Percentiles rank a stretch among this genome's conserved stretches.
These are phyloP conservation scores for Maconellicoccus hirsutus DNA, from an alignment of 1,140 invertebrate species.

Conservation along the genomic window DNA sequence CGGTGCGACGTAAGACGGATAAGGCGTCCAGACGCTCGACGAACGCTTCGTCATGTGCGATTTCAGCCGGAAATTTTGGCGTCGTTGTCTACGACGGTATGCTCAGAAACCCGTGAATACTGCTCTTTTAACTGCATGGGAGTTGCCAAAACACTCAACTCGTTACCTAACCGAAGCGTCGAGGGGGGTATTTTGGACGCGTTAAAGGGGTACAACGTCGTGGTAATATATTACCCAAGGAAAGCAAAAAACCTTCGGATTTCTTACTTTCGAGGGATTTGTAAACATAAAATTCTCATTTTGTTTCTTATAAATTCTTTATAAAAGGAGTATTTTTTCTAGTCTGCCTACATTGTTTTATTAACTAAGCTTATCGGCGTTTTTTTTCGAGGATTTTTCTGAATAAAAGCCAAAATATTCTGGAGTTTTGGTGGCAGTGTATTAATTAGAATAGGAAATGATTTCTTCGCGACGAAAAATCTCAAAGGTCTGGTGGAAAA, in stretches of 20 bases:
- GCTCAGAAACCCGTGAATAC: slow-evolving; percentile 10
- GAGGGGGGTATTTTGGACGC: background rate
- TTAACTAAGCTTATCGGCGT: slow-evolving; percentile 13
- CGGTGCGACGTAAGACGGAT: background rate
- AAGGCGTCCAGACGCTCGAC: slow-evolving; percentile 1
- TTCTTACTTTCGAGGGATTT: slow-evolving; percentile 12
- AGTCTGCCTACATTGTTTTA: slow-evolving; percentile 15
- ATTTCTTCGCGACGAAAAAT: too few relatives aligned
- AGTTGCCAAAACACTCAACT: slow-evolving; percentile 19
- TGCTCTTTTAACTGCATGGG: slow-evolving; percentile 13
- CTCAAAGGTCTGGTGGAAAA: too few relatives aligned
- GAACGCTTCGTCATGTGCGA: slow-evolving; percentile 11
- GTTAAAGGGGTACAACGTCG: slow-evolving; percentile 5
- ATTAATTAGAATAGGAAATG: background rate
- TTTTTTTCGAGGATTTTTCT: background rate
- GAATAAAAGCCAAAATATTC: background rate
- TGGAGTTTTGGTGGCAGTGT: background rate
- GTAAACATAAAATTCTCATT: slow-evolving; percentile 22
- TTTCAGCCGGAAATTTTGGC: slow-evolving; percentile 22
- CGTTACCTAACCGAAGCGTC: background rate
- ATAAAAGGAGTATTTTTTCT: background rate
- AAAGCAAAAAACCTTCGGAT: background rate
- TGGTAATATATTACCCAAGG: background rate
- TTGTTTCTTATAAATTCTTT: slow-evolving; percentile 20
- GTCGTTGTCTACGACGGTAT: background rate